Evolutionary conservation across 2,113 vertebrate species (phyloP), one percentile per base, ranked within the genome.

Genomic region (Parus major): DNA sequence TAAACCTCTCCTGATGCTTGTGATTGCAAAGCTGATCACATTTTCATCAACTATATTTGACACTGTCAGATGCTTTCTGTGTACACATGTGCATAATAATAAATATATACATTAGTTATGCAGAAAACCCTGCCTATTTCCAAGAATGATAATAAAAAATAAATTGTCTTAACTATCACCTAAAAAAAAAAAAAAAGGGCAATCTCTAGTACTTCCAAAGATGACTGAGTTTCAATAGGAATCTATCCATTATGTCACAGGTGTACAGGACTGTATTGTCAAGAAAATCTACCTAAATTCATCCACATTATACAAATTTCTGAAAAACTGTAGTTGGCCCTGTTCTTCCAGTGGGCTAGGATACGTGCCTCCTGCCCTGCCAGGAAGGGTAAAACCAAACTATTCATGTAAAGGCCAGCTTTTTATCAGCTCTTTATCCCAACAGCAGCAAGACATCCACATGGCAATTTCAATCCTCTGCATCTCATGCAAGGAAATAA

Each of bases 111-210:
- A 12, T n/a, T 7, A 12, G 27, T 86, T 70, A 78, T 57, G 59
- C 47, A 82, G 41, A 92, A 72, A 87, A 29, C n/a, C 29, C 15
- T 35, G 15, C 19, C 84, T 27, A n/a, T 28, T 79, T 84, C 36
- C n/a, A 52, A 42, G 55, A 78, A 42, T 17, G 16, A 6, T 68
- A 84, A 73, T 42, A 13, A 72, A 87, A 77, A 95, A 83, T 50
- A 42, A 11, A n/a, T 59, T 49, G 41, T 69, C 44, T 71, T 84
- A 59, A 68, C 20, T 25, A 33, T 6, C 2, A 52, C 4, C 0
- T 42, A 3, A n/a, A 41, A 4, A 28, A 44, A n/a, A 24, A 44
- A 4, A 56, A 39, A n/a, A 12, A 8, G 1, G 1, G 10, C 27
- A 73, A 55, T 57, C 21, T 71, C 47, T 71, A 23, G 18, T 73